Evolutionary conservation across 2,113 vertebrate genomes (phyloP).

Genomic region (Indicator maculatus): DNA sequence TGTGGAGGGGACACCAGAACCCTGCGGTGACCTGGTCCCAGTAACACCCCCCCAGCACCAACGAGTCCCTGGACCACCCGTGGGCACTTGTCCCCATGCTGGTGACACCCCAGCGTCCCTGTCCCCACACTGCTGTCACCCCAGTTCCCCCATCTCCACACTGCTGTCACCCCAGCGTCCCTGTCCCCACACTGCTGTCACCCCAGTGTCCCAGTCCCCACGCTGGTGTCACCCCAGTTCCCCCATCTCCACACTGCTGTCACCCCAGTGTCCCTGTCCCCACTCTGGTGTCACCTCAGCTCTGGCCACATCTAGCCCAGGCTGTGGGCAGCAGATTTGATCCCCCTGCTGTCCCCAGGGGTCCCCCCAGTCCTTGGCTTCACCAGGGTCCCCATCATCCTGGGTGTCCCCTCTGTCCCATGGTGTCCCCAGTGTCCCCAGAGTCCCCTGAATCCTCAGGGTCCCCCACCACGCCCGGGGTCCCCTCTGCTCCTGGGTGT

Average conservation of each 20-base stretch:
- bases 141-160: not conserved
- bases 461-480: not conserved
- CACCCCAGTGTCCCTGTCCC: not conserved
- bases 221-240: too few relatives aligned
- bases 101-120: too few relatives aligned
- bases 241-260: not conserved
- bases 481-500: not conserved
- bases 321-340: too few relatives aligned
- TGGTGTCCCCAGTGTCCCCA: not conserved
- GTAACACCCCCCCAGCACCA: not conserved
- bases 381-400: too few relatives aligned
- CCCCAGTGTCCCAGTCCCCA: too few relatives aligned
- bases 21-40: not conserved
- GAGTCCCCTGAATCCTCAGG: not conserved
- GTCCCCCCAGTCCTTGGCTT: not conserved
- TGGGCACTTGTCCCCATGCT: too few relatives aligned
- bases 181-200: too few relatives aligned
- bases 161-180: not conserved
- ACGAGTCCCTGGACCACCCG: too few relatives aligned
- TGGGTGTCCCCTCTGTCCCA: not conserved
- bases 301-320: too few relatives aligned
- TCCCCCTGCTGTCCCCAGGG: too few relatives aligned
- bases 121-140: too few relatives aligned
- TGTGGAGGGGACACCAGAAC: not conserved
- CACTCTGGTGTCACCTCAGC: not conserved